These are phyloP conservation scores for Chaetops frenatus DNA, from an alignment of 2,113 vertebrate species.

Conservation along the genomic window DNA sequence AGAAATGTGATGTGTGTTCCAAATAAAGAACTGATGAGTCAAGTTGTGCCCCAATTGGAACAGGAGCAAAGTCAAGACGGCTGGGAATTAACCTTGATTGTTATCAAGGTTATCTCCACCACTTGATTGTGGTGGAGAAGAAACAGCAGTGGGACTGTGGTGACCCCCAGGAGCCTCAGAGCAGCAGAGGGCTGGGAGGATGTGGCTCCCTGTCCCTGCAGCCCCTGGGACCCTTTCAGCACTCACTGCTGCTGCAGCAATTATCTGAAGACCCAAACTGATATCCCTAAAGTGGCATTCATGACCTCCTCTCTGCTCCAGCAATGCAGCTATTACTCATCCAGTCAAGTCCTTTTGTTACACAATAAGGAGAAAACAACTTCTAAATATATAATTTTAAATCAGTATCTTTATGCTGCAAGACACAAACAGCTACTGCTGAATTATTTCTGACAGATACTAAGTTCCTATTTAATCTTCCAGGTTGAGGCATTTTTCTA, in stretches of 20 bases:
- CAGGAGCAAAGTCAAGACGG: not conserved
- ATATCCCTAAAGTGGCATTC: not conserved
- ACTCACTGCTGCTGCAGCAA: not conserved
- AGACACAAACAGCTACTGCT: constrained; percentile 22
- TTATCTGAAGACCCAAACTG: not conserved
- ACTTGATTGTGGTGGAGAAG: not conserved
- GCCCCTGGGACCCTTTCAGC: not conserved
- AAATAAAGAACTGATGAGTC: constrained; percentile 66
- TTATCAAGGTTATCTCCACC: too few species aligned
- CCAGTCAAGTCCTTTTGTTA: constrained; percentile 29
- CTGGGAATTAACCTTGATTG: constrained; percentile 18
- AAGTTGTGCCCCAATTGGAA: constrained; percentile 1
- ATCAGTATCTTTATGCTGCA: not conserved
- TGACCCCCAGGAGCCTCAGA: not conserved
- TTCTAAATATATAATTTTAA: constrained; percentile 39
- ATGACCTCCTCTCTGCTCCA: not conserved
- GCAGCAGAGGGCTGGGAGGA: not conserved
- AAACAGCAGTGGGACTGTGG: not conserved
- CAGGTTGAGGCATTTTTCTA: constrained; percentile 29
- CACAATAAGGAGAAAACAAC: not conserved
- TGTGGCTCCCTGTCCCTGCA: not conserved
- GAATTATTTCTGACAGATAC: constrained; percentile 29
- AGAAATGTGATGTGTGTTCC: constrained; percentile 51
- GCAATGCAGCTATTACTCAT: not conserved
- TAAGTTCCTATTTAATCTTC: constrained; percentile 7